These are phyloP conservation scores for Poecilia picta DNA, from an alignment of 2,797 vertebrate genomes.

Conservation along the genomic window DNA sequence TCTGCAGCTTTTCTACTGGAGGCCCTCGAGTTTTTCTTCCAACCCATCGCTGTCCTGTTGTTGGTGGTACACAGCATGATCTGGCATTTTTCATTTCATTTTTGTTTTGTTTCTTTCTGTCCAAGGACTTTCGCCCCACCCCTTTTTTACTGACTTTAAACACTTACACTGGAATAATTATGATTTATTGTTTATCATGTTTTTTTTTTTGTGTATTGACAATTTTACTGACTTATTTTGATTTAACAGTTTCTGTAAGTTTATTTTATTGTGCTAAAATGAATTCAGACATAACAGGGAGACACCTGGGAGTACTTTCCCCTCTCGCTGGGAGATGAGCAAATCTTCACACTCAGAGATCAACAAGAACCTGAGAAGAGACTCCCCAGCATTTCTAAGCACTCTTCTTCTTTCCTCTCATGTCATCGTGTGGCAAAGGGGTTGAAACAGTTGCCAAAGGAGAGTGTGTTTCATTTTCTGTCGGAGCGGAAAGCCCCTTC, in stretches of 20 bases:
- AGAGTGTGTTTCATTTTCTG: slow-evolving; percentile 33
- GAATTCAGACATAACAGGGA: slow-evolving; percentile 52
- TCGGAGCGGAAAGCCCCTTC: slow-evolving; percentile 34
- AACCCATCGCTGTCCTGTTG: background rate
- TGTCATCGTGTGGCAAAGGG: slow-evolving; percentile 42
- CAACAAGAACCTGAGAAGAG: slow-evolving; percentile 61
- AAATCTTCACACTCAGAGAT: slow-evolving; percentile 31
- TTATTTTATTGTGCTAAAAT: slow-evolving; percentile 61
- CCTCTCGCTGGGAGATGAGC: slow-evolving; percentile 50
- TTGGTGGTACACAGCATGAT: slow-evolving; percentile 65
- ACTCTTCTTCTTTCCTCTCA: slow-evolving; percentile 31
- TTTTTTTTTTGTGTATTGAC: slow-evolving; percentile 59
- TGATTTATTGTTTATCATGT: slow-evolving; percentile 71
- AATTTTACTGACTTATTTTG: slow-evolving; percentile 71
- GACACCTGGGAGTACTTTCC: slow-evolving; percentile 50
- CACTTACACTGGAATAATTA: slow-evolving; percentile 86
- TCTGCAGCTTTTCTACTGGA: slow-evolving; percentile 8
- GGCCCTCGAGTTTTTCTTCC: slow-evolving; percentile 1
- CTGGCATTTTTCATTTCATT: slow-evolving; percentile 60
- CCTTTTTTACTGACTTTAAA: slow-evolving; percentile 70
- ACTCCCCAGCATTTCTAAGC: slow-evolving; percentile 59
- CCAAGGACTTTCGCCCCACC: slow-evolving; percentile 56
- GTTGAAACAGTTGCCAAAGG: slow-evolving; percentile 71
- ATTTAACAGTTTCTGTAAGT: slow-evolving; percentile 67
- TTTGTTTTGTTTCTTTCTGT: slow-evolving; percentile 24